Evolutionary conservation across 2,888 invertebrate genomes (phyloP).

Genomic region (Lepidochrysops patricia): DNA sequence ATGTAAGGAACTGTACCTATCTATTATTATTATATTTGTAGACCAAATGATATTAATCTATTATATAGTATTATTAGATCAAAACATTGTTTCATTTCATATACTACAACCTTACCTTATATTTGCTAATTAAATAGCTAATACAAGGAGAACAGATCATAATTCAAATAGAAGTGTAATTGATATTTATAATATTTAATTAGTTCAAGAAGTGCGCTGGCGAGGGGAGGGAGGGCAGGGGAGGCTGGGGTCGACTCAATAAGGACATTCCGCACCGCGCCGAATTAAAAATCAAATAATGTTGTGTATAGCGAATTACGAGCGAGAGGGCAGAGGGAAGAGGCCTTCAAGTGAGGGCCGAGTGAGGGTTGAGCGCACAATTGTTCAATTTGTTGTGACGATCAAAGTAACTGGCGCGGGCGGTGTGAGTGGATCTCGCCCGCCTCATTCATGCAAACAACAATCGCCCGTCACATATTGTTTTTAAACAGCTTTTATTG

Average conservation of each 20-base stretch:
- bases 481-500: neutral
- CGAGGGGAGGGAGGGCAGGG: too few relatives aligned
- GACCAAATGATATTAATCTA: too few relatives aligned
- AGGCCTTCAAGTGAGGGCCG: neutral
- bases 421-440: slow-evolving; percentile 13
- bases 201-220: neutral
- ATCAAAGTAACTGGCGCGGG: slow-evolving; percentile 21
- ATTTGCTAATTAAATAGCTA: neutral
- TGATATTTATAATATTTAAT: neutral
- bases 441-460: neutral
- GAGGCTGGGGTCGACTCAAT: slow-evolving; percentile 39
- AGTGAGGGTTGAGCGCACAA: slow-evolving; percentile 16
- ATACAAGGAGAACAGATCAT: too few relatives aligned
- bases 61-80: too few relatives aligned
- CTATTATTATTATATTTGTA: too few relatives aligned
- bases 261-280: slow-evolving; percentile 57
- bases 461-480: neutral
- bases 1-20: too few relatives aligned
- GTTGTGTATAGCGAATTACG: slow-evolving; percentile 58
- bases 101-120: too few relatives aligned
- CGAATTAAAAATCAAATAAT: slow-evolving; percentile 73
- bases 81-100: too few relatives aligned
- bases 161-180: neutral
- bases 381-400: slow-evolving; percentile 26
- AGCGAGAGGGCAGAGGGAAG: slow-evolving; percentile 18